These are phyloP conservation scores for Dichetophora obliterata DNA, from an alignment of 2,888 invertebrate species.

Conservation along the genomic window DNA sequence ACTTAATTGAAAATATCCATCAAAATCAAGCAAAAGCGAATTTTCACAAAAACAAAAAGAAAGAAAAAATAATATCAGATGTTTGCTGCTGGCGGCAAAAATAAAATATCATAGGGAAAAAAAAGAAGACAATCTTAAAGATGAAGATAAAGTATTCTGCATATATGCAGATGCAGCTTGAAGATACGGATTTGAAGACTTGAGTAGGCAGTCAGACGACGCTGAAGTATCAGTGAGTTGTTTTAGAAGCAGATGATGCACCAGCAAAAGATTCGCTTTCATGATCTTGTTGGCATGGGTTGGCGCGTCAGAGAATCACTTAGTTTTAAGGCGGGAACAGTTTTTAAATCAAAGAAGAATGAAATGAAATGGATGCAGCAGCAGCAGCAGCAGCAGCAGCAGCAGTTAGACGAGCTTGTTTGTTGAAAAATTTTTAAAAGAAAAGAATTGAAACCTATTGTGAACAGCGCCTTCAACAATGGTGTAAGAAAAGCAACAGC, in stretches of 20 bases:
- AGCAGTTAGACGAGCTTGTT: background rate
- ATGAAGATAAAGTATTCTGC: slow-evolving; percentile 3
- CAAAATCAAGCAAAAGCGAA: slow-evolving; percentile 16
- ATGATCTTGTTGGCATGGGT: background rate
- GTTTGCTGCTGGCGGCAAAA: slow-evolving; percentile 1
- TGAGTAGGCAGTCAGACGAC: background rate
- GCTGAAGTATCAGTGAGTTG: background rate
- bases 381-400: background rate
- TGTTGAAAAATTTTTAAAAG: background rate
- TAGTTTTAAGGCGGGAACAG: background rate
- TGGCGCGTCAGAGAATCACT: background rate
- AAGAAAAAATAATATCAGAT: background rate
- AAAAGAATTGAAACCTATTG: background rate
- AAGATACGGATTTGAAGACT: background rate
- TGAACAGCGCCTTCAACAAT: background rate
- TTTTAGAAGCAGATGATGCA: background rate
- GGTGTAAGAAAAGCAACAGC: background rate
- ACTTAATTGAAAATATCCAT: slow-evolving; percentile 32
- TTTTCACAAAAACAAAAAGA: background rate
- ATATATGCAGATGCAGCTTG: background rate
- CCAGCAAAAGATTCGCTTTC: slow-evolving; percentile 23
- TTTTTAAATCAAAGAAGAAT: background rate
- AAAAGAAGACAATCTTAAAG: background rate
- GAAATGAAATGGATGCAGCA: background rate
- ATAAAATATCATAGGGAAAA: background rate